phyloP scores from a whole-genome alignment of 2,888 invertebrate species.

The Drosophila paramelanica region DNA sequence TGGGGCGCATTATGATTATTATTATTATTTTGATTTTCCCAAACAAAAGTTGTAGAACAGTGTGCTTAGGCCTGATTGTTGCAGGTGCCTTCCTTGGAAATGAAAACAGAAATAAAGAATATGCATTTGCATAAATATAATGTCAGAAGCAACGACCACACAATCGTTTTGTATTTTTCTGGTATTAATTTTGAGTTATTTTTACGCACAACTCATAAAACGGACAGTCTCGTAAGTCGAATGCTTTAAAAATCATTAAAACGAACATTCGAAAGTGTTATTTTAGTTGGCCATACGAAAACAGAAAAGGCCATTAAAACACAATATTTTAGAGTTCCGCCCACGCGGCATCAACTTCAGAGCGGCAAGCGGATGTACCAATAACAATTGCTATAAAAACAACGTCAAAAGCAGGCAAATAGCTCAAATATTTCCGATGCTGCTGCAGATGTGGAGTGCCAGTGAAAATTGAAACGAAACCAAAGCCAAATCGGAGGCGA shows the following conservation, averaged over 20 bases:
- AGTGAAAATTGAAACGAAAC: conserved; percentile 32
- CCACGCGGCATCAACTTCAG: conserved; percentile 42
- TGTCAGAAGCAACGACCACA: conserved; percentile 19
- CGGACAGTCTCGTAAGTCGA: conserved; percentile 29
- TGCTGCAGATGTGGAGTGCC: conserved; percentile 56
- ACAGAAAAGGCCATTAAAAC: conserved; percentile 60
- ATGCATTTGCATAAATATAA: conserved; percentile 38
- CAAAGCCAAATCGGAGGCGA: background rate
- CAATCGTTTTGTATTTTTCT: conserved; percentile 30
- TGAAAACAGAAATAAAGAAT: conserved; percentile 20
- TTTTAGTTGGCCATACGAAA: conserved; percentile 63
- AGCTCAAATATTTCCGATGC: conserved; percentile 20
- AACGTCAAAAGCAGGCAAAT: conserved; percentile 24
- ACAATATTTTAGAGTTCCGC: conserved; percentile 67
- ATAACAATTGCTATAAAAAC: conserved; percentile 54
- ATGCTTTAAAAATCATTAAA: conserved; percentile 67
- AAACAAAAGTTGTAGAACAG: conserved; percentile 41
- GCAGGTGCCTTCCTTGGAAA: conserved; percentile 63
- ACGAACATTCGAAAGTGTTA: conserved; percentile 60
- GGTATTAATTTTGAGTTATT: conserved; percentile 50
- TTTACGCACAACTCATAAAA: conserved; percentile 59
- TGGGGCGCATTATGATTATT: conserved; percentile 31
- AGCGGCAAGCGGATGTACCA: conserved; percentile 39
- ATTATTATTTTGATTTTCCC: conserved; percentile 41
- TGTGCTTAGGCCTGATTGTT: conserved; percentile 24